phyloP scores from a whole-genome alignment of 1,140 invertebrate species.

The Zaprionus capensis region DNA sequence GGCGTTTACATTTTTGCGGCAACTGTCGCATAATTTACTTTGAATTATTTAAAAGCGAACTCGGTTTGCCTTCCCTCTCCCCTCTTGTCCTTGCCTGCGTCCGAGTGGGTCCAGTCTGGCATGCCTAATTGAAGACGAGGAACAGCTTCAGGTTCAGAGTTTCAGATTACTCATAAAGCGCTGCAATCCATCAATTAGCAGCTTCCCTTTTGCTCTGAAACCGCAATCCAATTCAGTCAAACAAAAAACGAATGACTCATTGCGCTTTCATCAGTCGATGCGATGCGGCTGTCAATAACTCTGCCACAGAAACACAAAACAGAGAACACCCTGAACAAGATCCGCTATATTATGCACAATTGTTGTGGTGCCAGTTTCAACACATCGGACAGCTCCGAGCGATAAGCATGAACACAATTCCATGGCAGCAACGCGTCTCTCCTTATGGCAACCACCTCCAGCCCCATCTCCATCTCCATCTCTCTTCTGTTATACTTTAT shows the following conservation, averaged over 20 bases:
- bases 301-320: slow-evolving; percentile 28
- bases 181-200: slow-evolving; percentile 79
- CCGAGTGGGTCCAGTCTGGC: slow-evolving; percentile 48
- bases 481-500: slow-evolving; percentile 63
- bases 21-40: slow-evolving; percentile 81
- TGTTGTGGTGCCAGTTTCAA: slow-evolving; percentile 52
- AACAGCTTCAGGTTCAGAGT: slow-evolving; percentile 14
- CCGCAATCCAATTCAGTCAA: slow-evolving; percentile 34
- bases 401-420: slow-evolving; percentile 45
- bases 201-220: slow-evolving; percentile 42
- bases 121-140: slow-evolving; percentile 70
- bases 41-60: slow-evolving; percentile 73
- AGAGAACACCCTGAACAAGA: slow-evolving; percentile 23
- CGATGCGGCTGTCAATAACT: slow-evolving; percentile 71
- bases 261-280: slow-evolving; percentile 56
- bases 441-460: not conserved
- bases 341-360: slow-evolving; percentile 55
- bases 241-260: slow-evolving; percentile 49
- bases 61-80: slow-evolving; percentile 5
- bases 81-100: not conserved
- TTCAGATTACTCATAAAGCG: slow-evolving; percentile 64
- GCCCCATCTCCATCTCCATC: not conserved
- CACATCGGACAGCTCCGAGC: slow-evolving; percentile 36
- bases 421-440: not conserved
- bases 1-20: slow-evolving; percentile 65